A percentile compares a stretch with the other conserved stretches of the same genome.
Evolutionary conservation across 2,113 vertebrate genomes (phyloP).

Genomic region (Anguilla japonica): DNA sequence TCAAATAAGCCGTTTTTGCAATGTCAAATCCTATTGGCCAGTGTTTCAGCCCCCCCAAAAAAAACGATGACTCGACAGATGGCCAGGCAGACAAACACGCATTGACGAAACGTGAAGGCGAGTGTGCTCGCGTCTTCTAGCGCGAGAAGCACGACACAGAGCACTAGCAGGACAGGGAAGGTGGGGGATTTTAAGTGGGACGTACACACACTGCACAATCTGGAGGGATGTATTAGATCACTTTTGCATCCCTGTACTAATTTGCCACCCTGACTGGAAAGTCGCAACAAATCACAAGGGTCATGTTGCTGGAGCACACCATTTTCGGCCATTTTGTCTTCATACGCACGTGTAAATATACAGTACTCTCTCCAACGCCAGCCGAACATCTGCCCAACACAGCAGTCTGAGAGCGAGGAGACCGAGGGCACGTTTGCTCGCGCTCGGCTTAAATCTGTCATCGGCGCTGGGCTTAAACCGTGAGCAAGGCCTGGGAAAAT

Average conservation of each 20-base stretch:
- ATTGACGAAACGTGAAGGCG: neutral
- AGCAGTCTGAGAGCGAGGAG: neutral
- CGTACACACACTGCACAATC: neutral
- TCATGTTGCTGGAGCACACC: neutral
- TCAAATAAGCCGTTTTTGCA: neutral
- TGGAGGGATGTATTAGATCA: neutral
- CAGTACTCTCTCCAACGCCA: neutral
- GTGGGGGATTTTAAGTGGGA: neutral
- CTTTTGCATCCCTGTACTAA: neutral
- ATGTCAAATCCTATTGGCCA: neutral
- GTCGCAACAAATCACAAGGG: neutral
- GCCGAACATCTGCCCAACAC: neutral
- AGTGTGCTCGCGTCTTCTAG: neutral
- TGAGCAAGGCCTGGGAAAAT: slow-evolving; percentile 19
- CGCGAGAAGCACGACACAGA: neutral
- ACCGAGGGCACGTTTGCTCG: neutral
- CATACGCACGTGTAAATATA: neutral
- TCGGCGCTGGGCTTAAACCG: neutral
- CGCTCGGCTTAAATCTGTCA: neutral
- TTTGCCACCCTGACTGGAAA: neutral
- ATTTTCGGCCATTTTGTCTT: neutral
- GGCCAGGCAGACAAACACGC: neutral
- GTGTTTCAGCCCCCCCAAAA: neutral
- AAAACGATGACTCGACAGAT: neutral
- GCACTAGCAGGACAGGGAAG: neutral